phyloP scores from a whole-genome alignment of 2,797 vertebrate species.

The Neosilurus mollespiculum region DNA sequence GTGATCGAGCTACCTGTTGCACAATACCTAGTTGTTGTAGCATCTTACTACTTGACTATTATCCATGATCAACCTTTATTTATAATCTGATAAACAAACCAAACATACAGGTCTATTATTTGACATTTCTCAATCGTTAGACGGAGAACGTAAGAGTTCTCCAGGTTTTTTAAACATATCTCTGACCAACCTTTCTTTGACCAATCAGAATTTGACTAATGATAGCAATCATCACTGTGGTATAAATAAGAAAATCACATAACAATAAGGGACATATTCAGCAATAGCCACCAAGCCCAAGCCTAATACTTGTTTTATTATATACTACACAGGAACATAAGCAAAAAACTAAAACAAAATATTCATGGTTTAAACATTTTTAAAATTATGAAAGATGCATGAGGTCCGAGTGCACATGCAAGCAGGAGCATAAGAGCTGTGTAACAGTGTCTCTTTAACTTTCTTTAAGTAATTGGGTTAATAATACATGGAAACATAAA shows the following conservation, averaged over 20 bases:
- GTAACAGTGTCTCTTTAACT: no score
- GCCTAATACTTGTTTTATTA: no score
- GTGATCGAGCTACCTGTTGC: not conserved
- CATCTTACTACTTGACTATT: not conserved
- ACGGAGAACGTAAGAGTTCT: not conserved
- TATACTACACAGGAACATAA: no score
- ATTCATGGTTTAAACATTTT: no score
- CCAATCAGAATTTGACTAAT: not conserved
- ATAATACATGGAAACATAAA: no score
- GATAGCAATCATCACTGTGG: not conserved
- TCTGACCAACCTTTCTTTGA: not conserved
- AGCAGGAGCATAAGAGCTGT: no score
- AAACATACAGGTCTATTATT: not conserved
- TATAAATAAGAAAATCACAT: not conserved
- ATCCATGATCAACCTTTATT: not conserved
- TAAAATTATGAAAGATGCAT: no score
- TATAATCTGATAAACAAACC: not conserved
- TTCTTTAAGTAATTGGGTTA: no score
- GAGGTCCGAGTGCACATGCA: no score
- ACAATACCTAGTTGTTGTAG: not conserved
- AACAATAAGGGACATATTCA: no score
- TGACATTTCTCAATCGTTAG: not conserved
- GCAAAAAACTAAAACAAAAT: no score
- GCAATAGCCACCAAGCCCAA: no score
- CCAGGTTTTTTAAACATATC: not conserved